A percentile compares a stretch with the other conserved stretches of the same genome.
These are phyloP conservation scores for Lysandra bellargus DNA, from an alignment of 2,888 invertebrate genomes.

Conservation along the genomic window DNA sequence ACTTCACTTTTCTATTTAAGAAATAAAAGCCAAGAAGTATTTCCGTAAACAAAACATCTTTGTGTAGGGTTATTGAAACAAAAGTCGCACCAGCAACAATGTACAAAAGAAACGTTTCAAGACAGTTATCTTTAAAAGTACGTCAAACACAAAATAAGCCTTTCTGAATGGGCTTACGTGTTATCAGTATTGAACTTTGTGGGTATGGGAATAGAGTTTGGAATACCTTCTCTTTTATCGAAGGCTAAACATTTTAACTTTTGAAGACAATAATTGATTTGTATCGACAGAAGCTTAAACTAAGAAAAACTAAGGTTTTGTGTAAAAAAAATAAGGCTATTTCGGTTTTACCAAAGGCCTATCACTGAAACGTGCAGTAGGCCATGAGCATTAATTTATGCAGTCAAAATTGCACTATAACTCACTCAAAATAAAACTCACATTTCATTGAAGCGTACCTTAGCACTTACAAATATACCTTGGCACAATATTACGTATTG, in stretches of 20 bases:
- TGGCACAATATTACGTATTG: neutral
- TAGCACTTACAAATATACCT: neutral
- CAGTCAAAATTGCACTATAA: neutral
- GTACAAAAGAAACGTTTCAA: slow-evolving; percentile 69
- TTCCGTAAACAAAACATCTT: slow-evolving; percentile 50
- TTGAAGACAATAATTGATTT: neutral
- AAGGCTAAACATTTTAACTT: neutral
- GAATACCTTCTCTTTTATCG: slow-evolving; percentile 38
- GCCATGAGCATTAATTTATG: neutral
- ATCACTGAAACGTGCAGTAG: too few relatives aligned
- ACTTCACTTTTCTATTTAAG: neutral
- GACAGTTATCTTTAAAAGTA: slow-evolving; percentile 71
- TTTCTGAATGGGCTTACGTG: slow-evolving; percentile 46
- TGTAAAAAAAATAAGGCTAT: neutral
- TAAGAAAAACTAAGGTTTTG: neutral
- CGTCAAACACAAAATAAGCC: slow-evolving; percentile 66
- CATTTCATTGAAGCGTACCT: neutral
- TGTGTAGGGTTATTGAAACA: slow-evolving; percentile 16
- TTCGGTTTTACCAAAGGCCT: too few relatives aligned
- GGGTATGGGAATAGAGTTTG: slow-evolving; percentile 41
- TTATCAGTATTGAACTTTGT: slow-evolving; percentile 47
- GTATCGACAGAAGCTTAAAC: neutral
- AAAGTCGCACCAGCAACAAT: slow-evolving; percentile 51
- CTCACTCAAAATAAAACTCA: neutral
- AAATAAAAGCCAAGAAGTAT: neutral